Percentiles rank a stretch among this genome's conserved stretches.
Evolutionary conservation across 2,797 vertebrate species (phyloP).

Genomic region (Rhinichthys osculus): DNA sequence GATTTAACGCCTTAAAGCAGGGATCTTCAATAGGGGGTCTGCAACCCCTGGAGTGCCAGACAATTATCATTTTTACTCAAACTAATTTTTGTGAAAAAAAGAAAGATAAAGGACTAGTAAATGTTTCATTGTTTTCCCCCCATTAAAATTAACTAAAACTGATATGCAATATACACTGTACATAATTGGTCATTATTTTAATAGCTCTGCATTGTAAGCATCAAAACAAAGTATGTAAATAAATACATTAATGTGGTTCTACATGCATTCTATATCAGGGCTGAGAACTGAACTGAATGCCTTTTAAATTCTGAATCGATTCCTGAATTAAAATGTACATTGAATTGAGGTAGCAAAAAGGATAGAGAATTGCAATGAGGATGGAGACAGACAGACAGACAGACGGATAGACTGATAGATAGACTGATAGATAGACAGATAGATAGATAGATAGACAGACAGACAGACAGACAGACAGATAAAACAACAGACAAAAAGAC

Average conservation of each 20-base stretch:
- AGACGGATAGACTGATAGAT: neutral
- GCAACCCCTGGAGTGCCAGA: neutral
- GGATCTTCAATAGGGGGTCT: neutral
- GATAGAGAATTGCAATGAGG: neutral
- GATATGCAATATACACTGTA: neutral
- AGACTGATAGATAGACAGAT: neutral
- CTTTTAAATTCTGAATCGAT: neutral
- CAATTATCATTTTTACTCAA: neutral
- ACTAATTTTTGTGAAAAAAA: neutral
- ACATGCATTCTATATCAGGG: neutral
- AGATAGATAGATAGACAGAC: neutral
- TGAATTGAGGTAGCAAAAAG: no score
- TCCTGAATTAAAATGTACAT: neutral
- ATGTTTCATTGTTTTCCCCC: neutral
- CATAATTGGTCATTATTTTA: neutral
- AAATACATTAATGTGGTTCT: neutral
- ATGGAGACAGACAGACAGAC: neutral
- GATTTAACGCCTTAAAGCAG: conserved; percentile 1
- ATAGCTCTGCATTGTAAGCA: neutral
- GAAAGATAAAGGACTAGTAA: neutral
- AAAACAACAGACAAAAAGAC: no score
- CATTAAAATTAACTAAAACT: neutral
- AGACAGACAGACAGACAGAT: neutral
- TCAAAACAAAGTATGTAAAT: neutral
- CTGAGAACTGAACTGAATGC: neutral